These are phyloP conservation scores for Tylochromis polylepis DNA, from an alignment of 2,113 vertebrate species.

Conservation along the genomic window DNA sequence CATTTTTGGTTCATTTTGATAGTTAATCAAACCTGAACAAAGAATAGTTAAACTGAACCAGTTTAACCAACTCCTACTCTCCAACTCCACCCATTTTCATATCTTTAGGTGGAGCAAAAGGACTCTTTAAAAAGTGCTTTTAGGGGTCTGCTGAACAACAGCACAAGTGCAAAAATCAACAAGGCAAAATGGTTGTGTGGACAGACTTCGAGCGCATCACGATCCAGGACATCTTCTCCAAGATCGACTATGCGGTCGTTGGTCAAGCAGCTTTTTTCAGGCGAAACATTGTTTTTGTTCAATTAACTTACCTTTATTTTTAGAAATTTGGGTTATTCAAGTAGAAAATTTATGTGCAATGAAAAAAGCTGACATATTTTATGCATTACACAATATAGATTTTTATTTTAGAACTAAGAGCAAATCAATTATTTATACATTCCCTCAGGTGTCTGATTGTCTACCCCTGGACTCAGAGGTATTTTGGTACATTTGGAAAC, in stretches of 20 bases:
- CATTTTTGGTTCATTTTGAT: not conserved
- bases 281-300: not conserved
- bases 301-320: not conserved
- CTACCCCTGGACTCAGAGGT: constrained; percentile 82
- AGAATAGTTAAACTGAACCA: not conserved
- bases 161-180: constrained; percentile 21
- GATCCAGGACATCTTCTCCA: constrained; percentile 53
- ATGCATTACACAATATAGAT: not conserved
- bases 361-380: not conserved
- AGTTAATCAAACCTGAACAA: not conserved
- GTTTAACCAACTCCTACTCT: not conserved
- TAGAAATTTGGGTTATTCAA: not conserved
- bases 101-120: not conserved
- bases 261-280: constrained; percentile 31
- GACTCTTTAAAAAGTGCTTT: not conserved
- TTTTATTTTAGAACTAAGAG: not conserved
- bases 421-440: accelerated
- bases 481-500: constrained; percentile 62
- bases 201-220: constrained; percentile 60
- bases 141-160: not conserved
- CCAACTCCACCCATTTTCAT: not conserved
- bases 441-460: constrained; percentile 63
- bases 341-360: not conserved
- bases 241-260: constrained; percentile 24
- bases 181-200: constrained; percentile 61